These are phyloP conservation scores for Kradibia gibbosae DNA, from an alignment of 1,140 invertebrate species.

Conservation along the genomic window DNA sequence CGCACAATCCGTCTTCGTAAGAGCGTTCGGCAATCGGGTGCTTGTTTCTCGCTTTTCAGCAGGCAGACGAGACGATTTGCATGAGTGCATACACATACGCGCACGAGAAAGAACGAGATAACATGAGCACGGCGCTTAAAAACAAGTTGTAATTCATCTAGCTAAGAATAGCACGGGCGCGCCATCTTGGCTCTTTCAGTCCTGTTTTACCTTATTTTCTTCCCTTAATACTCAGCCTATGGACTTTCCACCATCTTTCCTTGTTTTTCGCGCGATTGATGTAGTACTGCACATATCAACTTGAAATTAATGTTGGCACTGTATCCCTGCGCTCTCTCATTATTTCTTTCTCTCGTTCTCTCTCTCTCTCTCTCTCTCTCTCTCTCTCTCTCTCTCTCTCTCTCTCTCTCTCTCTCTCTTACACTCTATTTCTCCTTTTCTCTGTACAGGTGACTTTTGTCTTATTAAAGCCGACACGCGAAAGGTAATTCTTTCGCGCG, in stretches of 20 bases:
- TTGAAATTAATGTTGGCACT: background rate
- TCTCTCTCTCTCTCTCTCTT: background rate
- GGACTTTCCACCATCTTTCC: conserved; percentile 13
- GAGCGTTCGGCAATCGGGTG: conserved; percentile 13
- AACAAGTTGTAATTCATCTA: conserved; percentile 56
- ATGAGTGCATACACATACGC: background rate
- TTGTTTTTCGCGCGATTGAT: background rate
- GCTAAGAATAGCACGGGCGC: conserved; percentile 49
- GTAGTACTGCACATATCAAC: no score
- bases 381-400: no score
- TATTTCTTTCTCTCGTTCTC: background rate
- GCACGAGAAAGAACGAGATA: conserved; percentile 35
- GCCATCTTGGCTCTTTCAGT: conserved; percentile 10
- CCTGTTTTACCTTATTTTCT: conserved; percentile 26
- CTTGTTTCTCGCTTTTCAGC: conserved; percentile 40
- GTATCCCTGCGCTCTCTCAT: no score
- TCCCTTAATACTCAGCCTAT: background rate
- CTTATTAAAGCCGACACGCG: no score
- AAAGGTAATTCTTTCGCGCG: no score
- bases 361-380: no score
- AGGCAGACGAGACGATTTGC: background rate
- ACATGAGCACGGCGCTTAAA: conserved; percentile 35
- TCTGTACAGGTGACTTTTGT: no score
- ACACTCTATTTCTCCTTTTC: background rate
- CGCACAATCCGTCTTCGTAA: conserved; percentile 34